These are phyloP conservation scores for Solea senegalensis DNA, from an alignment of 2,113 vertebrate genomes.

Conservation along the genomic window DNA sequence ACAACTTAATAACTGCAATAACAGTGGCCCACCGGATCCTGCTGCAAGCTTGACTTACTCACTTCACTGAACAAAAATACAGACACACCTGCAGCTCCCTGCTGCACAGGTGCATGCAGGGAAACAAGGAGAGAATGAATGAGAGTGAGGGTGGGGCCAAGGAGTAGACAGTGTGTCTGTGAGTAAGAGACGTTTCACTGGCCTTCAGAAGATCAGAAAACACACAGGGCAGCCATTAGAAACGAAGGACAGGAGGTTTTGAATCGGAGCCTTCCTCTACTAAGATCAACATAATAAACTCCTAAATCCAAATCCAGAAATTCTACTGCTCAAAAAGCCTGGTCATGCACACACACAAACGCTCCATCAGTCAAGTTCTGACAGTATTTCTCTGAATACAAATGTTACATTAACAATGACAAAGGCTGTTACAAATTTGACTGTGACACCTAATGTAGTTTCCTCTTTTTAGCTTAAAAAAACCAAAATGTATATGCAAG, in stretches of 20 bases:
- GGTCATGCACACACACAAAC: too few relatives aligned
- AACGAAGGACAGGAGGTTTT: not conserved
- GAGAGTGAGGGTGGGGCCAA: not conserved
- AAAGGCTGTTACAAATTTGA: not conserved
- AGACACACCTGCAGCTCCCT: slow-evolving; percentile 54
- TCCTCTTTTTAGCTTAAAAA: not conserved
- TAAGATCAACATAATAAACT: not conserved
- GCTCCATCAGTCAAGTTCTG: too few relatives aligned
- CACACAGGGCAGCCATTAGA: not conserved
- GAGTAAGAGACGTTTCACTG: not conserved
- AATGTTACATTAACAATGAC: too few relatives aligned
- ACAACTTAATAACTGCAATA: slow-evolving; percentile 54
- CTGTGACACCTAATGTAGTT: not conserved
- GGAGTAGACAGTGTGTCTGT: not conserved
- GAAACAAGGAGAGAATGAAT: not conserved
- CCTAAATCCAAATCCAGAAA: too few relatives aligned
- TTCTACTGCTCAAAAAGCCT: too few relatives aligned
- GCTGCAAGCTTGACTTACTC: slow-evolving; percentile 52
- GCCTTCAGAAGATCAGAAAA: too few relatives aligned
- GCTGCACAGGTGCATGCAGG: slow-evolving; percentile 62
- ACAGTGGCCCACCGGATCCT: slow-evolving; percentile 32
- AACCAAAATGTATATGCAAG: not conserved
- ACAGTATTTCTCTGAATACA: too few relatives aligned
- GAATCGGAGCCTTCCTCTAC: not conserved
- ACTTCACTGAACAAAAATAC: slow-evolving; percentile 43